Conservation (phyloP, 2,113 vertebrate genomes). For the Crotalus tigris region DNA sequence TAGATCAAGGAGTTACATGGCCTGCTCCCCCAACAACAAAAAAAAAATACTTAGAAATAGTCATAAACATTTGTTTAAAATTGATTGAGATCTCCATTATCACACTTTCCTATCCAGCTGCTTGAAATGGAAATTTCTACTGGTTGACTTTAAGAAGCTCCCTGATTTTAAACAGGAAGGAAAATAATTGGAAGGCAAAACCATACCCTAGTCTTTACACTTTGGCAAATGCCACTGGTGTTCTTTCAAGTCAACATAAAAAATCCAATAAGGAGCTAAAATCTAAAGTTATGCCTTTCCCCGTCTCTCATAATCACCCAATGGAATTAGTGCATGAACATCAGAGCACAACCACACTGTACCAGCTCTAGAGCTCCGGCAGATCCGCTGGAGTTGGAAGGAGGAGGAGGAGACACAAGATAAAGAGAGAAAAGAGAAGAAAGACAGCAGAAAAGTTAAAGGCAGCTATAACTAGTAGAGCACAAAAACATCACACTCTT, state of each 20-base stretch:
- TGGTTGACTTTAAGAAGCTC: background rate
- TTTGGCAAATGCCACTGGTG: background rate
- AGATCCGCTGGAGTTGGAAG: slow-evolving; percentile 84
- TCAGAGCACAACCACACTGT: slow-evolving; percentile 77
- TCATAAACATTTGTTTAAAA: background rate
- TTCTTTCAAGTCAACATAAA: background rate
- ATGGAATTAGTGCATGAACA: slow-evolving; percentile 69
- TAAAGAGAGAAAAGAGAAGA: slow-evolving; percentile 33
- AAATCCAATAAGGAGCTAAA: background rate
- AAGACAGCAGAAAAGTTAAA: slow-evolving; percentile 25
- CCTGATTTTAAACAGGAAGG: background rate
- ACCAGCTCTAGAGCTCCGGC: slow-evolving; percentile 95
- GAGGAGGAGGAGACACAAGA: slow-evolving; percentile 66
- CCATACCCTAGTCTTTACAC: too few relatives aligned
- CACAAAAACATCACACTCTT: background rate
- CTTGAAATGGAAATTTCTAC: background rate
- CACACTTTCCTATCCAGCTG: background rate
- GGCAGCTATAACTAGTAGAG: background rate
- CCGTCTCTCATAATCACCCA: slow-evolving; percentile 71
- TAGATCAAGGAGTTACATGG: background rate
- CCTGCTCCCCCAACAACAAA: too few relatives aligned
- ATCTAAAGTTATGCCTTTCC: background rate
- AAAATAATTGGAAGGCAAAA: background rate
- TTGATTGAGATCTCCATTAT: background rate
- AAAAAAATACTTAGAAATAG: background rate